Evolutionary conservation across 2,113 vertebrate genomes (phyloP).

Genomic region (Delphinapterus leucas): DNA sequence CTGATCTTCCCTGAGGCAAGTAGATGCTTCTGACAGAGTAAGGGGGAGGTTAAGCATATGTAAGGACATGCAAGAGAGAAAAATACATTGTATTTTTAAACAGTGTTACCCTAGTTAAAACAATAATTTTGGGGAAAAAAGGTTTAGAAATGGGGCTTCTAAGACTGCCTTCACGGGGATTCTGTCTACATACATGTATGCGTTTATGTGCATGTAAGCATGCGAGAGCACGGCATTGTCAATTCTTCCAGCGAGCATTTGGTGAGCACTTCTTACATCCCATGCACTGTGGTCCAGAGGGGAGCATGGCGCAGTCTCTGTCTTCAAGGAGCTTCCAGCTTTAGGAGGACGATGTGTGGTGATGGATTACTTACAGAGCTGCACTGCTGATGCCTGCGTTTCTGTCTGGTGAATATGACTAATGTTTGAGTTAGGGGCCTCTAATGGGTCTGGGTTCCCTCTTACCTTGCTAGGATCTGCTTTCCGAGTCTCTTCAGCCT

Average conservation of each 20-base stretch:
- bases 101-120: neutral
- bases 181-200: neutral
- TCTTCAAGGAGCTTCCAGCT: neutral
- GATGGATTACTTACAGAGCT: neutral
- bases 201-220: neutral
- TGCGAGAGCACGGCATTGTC: neutral
- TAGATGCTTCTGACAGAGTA: constrained; percentile 20
- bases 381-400: neutral
- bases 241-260: neutral
- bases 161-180: neutral
- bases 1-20: constrained; percentile 43
- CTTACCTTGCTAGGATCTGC: neutral
- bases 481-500: neutral
- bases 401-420: neutral
- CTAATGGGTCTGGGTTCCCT: neutral
- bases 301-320: neutral
- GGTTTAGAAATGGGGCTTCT: constrained; percentile 17
- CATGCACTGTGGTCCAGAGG: neutral
- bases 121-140: neutral
- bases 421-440: neutral
- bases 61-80: constrained; percentile 12
- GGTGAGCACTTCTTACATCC: neutral
- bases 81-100: constrained; percentile 22
- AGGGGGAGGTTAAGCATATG: constrained; percentile 12
- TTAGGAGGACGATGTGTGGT: neutral